Percentiles rank a stretch among this genome's conserved stretches.
Conservation (phyloP, 2,113 vertebrate species). For the Odontophorus gujanensis region DNA sequence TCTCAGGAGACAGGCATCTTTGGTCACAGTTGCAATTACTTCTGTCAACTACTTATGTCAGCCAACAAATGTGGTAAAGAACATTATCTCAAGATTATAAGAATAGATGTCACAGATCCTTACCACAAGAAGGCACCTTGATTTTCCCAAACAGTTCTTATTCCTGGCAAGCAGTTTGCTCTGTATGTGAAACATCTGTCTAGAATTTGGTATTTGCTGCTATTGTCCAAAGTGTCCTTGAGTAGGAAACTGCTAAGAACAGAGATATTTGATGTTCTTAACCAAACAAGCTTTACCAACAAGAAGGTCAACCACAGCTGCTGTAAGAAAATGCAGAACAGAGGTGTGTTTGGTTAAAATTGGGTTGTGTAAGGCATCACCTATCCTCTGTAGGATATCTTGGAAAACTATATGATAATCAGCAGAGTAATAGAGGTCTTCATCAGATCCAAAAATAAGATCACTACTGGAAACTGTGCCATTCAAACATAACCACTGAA, state of each 20-base stretch:
- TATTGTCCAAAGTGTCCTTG: background rate
- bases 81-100: background rate
- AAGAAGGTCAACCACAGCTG: background rate
- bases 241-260: background rate
- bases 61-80: background rate
- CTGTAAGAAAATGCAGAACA: background rate
- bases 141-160: background rate
- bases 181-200: background rate
- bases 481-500: background rate
- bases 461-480: rapidly evolving
- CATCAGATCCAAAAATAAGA: background rate
- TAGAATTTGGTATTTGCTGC: background rate
- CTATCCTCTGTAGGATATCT: background rate
- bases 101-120: background rate
- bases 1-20: slow-evolving; percentile 22
- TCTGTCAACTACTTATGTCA: background rate
- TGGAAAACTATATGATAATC: background rate
- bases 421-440: background rate
- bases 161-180: background rate
- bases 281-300: background rate
- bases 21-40: background rate
- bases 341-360: background rate
- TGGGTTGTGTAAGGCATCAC: background rate
- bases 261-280: background rate
- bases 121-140: background rate